Percentiles rank a stretch among this genome's conserved stretches.
These are phyloP conservation scores for Nebria brevicollis DNA, from an alignment of 2,888 invertebrate species.

Conservation along the genomic window DNA sequence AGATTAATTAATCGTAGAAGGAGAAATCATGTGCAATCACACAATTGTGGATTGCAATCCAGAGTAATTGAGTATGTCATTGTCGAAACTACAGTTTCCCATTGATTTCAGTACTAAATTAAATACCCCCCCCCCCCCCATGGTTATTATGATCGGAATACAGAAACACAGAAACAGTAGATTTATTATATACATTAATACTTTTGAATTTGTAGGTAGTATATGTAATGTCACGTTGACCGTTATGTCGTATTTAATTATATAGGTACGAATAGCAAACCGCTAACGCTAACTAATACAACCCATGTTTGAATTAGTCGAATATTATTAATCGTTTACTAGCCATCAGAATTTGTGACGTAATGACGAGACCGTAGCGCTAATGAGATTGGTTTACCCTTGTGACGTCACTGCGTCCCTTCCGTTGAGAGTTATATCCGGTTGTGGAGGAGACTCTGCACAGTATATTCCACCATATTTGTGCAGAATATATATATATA, in stretches of 20 bases:
- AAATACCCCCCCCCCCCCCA: too few species aligned
- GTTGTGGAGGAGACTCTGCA: neutral
- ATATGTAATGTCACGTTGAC: too few species aligned
- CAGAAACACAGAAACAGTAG: too few species aligned
- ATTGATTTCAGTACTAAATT: neutral
- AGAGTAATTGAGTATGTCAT: neutral
- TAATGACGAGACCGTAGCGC: neutral
- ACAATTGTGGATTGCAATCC: neutral
- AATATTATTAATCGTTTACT: neutral
- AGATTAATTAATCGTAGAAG: neutral
- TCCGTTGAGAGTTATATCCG: neutral
- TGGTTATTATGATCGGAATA: too few species aligned
- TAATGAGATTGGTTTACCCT: neutral
- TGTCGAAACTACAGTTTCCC: neutral
- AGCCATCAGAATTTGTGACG: neutral
- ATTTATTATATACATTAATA: too few species aligned
- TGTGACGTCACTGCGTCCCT: neutral
- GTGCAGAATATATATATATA: neutral
- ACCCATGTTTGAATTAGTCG: constrained; percentile 1
- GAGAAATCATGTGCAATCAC: neutral
- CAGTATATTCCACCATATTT: neutral
- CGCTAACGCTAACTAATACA: neutral
- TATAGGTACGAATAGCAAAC: neutral
- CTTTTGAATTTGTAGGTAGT: too few species aligned
- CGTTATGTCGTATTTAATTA: too few species aligned